These are phyloP conservation scores for Brachionus paranguensis DNA, from an alignment of 1,140 invertebrate genomes.

Conservation along the genomic window DNA sequence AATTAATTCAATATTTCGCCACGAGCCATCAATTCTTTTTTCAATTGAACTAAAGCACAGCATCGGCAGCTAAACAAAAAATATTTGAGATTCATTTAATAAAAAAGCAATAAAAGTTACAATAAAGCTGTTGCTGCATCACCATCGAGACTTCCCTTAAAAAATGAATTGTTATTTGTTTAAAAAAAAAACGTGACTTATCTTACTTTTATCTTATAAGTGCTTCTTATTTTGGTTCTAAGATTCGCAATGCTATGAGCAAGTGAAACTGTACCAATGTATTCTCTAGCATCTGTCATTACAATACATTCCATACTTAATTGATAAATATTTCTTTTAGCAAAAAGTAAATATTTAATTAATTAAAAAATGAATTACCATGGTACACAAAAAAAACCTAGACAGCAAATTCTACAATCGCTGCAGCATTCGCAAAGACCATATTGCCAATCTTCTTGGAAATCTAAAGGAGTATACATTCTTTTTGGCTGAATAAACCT, in stretches of 20 bases:
- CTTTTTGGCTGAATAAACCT: background rate
- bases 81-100: background rate
- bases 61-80: constrained; percentile 29
- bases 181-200: too few relatives aligned
- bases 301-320: constrained; percentile 20
- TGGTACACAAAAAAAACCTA: constrained; percentile 12
- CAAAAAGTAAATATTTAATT: too few relatives aligned
- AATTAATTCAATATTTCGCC: constrained; percentile 6
- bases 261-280: background rate
- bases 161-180: background rate
- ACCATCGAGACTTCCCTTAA: constrained; percentile 13
- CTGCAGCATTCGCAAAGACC: constrained; percentile 21
- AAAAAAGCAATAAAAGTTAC: background rate
- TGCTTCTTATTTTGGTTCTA: constrained; percentile 11
- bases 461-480: constrained; percentile 11
- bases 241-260: background rate
- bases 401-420: constrained; percentile 18
- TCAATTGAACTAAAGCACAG: background rate
- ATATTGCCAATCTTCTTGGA: constrained; percentile 21
- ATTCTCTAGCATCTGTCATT: background rate
- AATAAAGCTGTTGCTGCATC: background rate
- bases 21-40: constrained; percentile 18
- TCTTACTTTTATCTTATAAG: constrained; percentile 22
- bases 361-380: background rate
- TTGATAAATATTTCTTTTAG: too few relatives aligned